These are phyloP conservation scores for Lepidocyrtinus sp. DNA, from an alignment of 2,888 invertebrate species.

Conservation along the genomic window DNA sequence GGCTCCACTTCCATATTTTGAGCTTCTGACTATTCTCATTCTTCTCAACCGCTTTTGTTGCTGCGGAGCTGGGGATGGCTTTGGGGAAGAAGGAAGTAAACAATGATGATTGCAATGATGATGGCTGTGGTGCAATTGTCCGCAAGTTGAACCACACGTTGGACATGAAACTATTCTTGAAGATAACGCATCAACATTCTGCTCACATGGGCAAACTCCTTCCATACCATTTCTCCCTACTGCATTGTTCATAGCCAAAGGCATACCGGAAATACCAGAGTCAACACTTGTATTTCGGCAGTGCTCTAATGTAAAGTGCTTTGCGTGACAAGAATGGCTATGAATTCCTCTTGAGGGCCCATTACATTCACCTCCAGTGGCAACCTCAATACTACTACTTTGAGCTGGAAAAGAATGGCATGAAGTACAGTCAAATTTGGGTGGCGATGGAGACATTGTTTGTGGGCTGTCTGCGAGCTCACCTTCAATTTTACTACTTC, in stretches of 20 bases:
- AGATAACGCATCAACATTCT: conserved; percentile 24
- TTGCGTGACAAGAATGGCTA: not conserved
- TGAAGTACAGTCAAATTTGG: conserved; percentile 14
- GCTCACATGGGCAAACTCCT: conserved; percentile 12
- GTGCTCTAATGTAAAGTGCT: conserved; percentile 31
- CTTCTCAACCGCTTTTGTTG: conserved; percentile 42
- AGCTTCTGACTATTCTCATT: conserved; percentile 61
- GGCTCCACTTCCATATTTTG: conserved; percentile 73
- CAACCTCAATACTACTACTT: not conserved
- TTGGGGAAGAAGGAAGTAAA: conserved; percentile 4
- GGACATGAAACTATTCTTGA: conserved; percentile 8
- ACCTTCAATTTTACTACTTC: not conserved
- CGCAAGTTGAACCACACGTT: conserved; percentile 18
- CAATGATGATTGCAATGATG: conserved; percentile 12
- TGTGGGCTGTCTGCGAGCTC: not conserved
- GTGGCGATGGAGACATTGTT: conserved; percentile 21
- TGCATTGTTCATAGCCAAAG: not conserved
- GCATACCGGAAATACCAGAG: conserved; percentile 41
- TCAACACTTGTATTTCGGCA: conserved; percentile 33
- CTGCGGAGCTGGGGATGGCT: conserved; percentile 20
- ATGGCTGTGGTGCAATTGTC: conserved; percentile 17
- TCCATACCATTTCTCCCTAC: conserved; percentile 3
- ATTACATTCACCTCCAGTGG: not conserved
- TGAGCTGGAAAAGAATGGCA: conserved; percentile 17
- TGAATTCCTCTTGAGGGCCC: not conserved